Evolutionary conservation across 2,888 invertebrate species (phyloP).

Genomic region (Drosophila austrosaltans): DNA sequence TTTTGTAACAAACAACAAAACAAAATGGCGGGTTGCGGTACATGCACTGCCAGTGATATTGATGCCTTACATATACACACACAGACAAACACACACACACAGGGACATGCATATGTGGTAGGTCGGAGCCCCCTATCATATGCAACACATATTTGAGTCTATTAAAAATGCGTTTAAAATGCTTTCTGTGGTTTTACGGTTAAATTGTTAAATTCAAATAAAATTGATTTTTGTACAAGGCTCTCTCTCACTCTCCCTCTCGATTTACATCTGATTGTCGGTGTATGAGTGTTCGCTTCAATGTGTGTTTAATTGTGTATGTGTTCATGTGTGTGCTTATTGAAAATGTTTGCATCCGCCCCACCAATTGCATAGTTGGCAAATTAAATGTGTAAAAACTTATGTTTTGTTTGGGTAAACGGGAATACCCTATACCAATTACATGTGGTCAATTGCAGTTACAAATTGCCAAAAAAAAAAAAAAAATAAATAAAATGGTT

Average conservation of each 20-base stretch:
- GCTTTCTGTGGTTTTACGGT: slow-evolving; percentile 77
- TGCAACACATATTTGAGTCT: slow-evolving; percentile 82
- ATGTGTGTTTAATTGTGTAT: slow-evolving; percentile 25
- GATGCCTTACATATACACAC: slow-evolving; percentile 33
- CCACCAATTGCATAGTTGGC: slow-evolving; percentile 52
- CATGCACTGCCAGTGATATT: slow-evolving; percentile 41
- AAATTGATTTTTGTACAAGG: slow-evolving; percentile 67
- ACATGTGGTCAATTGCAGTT: too few species aligned
- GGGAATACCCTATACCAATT: too few species aligned
- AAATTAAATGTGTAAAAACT: slow-evolving; percentile 33
- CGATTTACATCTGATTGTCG: slow-evolving; percentile 14
- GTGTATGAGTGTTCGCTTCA: slow-evolving; percentile 8
- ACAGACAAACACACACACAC: not conserved
- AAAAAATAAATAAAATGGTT: too few species aligned
- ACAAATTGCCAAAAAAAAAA: too few species aligned
- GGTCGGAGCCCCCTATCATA: slow-evolving; percentile 51
- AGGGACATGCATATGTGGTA: not conserved
- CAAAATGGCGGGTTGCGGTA: slow-evolving; percentile 59
- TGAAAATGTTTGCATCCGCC: slow-evolving; percentile 62
- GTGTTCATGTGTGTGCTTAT: slow-evolving; percentile 47
- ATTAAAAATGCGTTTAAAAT: slow-evolving; percentile 81
- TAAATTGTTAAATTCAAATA: slow-evolving; percentile 81
- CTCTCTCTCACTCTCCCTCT: slow-evolving; percentile 9
- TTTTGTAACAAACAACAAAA: slow-evolving; percentile 73
- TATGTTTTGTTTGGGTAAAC: too few species aligned